Base-by-base conservation (phyloP, 2,888 invertebrate genomes). In the Lysandra bellargus region DNA sequence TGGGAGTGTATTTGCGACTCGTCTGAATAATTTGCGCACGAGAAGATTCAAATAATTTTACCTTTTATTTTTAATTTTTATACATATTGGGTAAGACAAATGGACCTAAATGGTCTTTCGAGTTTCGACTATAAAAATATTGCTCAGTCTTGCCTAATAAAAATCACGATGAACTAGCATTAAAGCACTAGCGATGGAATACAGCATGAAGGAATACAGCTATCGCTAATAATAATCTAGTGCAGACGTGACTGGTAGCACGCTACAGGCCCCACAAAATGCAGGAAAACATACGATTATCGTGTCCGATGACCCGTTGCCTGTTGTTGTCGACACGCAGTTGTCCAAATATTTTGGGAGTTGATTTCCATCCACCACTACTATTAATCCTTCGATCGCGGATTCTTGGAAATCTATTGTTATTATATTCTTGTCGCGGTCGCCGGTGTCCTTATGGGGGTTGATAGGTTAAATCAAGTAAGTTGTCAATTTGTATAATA, bases 1-100 rank as follows among this genome's bases (percentile, higher is more conserved):
- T 44, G 79, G 79, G 75, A 44, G 79, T 75, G 79, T 79, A 79
- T 53, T 75, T 75, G 74, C 74, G 49, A 79, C 79, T 75, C 79
- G 30, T 61, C 74, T 61, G 75, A 79, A 79, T 79, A 73, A 79
- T 79, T 79, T 44, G 75, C 79, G 61, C 30, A 74, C 30, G 79
- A 61, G 61, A 75, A 64, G 75, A 64, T 79, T 79, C 60, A 61
- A 75, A 75, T 73, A 9, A 72, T 76, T 49, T 57, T 44, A 44
- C n/a, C 44, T 76, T 7, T 12, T 23, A 23, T 23, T 23, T 23
- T 23, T 23, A 23, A 44, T 74, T 49, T 9, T 49, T 49, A 49
- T 49, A 9, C 49, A 9, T 49, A 49, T 9, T 49, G 40, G 3
- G 53, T 44, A 44, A 17, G 23, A 14, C 12, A 7, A 37, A 73